Evolutionary conservation across 2,888 invertebrate genomes (phyloP).

Genomic region (Caenorhabditis uteleia): DNA sequence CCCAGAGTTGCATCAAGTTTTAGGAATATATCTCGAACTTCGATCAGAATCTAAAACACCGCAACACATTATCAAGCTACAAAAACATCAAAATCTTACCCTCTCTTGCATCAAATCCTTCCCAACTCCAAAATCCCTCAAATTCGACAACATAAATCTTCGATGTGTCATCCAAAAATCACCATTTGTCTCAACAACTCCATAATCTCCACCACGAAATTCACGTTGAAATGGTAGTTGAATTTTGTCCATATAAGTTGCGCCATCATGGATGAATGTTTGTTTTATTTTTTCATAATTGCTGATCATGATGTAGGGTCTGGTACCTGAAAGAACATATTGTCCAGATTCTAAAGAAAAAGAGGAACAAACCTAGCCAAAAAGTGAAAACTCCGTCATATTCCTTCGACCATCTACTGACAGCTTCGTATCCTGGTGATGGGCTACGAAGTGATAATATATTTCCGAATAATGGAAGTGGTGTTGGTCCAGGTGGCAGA

Average conservation of each 20-base stretch:
- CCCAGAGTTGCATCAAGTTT: background rate
- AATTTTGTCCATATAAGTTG: slow-evolving; percentile 35
- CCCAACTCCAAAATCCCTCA: slow-evolving; percentile 41
- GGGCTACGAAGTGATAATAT: slow-evolving; percentile 16
- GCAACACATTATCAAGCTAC: no score
- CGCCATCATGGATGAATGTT: slow-evolving; percentile 44
- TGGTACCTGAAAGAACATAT: slow-evolving; percentile 11
- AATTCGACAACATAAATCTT: slow-evolving; percentile 31
- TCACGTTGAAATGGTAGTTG: slow-evolving; percentile 17
- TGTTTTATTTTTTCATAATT: slow-evolving; percentile 37
- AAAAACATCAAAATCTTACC: background rate
- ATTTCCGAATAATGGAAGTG: slow-evolving; percentile 37
- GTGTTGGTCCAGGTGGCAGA: slow-evolving; percentile 40
- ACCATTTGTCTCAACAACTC: slow-evolving; percentile 39
- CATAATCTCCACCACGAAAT: slow-evolving; percentile 33
- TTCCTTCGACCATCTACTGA: slow-evolving; percentile 20
- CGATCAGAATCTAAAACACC: slow-evolving; percentile 16
- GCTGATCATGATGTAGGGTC: slow-evolving; percentile 26
- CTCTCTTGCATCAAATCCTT: slow-evolving; percentile 34
- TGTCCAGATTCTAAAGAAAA: no score
- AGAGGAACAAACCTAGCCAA: slow-evolving; percentile 34
- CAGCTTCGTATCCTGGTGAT: slow-evolving; percentile 33
- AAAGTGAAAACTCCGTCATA: slow-evolving; percentile 39
- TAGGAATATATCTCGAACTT: slow-evolving; percentile 30
- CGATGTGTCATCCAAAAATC: slow-evolving; percentile 41